These are phyloP conservation scores for Cuniculus paca DNA, from an alignment of 2,797 vertebrate species.

Conservation along the genomic window DNA sequence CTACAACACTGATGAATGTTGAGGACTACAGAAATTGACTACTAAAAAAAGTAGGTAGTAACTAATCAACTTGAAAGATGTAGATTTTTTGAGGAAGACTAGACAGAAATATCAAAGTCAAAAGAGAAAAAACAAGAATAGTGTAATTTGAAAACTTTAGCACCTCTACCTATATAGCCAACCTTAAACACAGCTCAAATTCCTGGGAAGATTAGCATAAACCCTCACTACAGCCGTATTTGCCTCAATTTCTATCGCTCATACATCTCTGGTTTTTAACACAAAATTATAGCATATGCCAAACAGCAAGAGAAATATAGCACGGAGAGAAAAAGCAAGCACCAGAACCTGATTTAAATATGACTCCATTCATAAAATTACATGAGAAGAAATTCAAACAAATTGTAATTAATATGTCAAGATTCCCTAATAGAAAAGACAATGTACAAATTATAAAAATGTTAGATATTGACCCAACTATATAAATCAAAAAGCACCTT, in stretches of 20 bases:
- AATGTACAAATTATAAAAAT: neutral
- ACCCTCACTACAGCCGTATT: neutral
- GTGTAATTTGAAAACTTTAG: neutral
- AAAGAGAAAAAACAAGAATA: neutral
- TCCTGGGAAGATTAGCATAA: neutral
- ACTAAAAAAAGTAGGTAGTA: neutral
- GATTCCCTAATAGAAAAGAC: neutral
- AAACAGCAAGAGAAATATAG: neutral
- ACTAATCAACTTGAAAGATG: neutral
- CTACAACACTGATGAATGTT: neutral
- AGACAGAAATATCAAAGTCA: neutral
- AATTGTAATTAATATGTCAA: neutral
- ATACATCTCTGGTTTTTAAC: neutral
- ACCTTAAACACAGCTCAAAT: neutral
- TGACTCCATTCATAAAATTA: neutral
- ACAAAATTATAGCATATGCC: neutral
- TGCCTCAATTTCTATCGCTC: neutral
- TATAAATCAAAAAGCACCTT: neutral
- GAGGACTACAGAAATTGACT: neutral
- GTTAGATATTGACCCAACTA: neutral
- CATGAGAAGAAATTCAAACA: neutral
- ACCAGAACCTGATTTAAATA: neutral
- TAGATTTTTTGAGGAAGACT: neutral
- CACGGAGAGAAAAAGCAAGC: neutral
- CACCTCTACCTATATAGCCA: neutral